Conservation (phyloP, 1,140 invertebrate species). For the Sarcophaga peregrina region DNA sequence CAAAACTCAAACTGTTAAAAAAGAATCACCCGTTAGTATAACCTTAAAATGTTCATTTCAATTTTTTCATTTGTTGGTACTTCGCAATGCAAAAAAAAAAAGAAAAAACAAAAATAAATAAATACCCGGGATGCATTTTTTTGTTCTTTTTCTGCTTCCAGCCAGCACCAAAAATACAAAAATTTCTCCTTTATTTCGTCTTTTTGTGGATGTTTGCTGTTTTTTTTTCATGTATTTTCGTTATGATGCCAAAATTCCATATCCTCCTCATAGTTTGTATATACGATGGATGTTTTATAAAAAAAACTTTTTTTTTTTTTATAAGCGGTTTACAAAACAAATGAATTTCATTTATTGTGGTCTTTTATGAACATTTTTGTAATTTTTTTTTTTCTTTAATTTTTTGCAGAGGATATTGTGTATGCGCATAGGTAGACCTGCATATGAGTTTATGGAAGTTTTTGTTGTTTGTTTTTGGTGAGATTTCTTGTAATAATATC, state of each 20-base stretch:
- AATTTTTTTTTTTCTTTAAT: background rate
- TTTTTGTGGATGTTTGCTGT: no score
- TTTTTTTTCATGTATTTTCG: background rate
- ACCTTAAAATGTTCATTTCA: no score
- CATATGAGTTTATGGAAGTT: background rate
- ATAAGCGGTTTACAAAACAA: conserved; percentile 33
- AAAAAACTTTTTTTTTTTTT: background rate
- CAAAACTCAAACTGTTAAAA: no score
- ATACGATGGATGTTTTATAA: background rate
- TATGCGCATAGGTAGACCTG: background rate
- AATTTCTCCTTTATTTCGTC: background rate
- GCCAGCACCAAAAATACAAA: background rate
- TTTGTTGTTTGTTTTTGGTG: background rate
- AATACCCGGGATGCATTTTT: background rate
- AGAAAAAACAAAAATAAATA: background rate
- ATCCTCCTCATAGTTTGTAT: background rate
- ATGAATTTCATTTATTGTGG: conserved; percentile 36
- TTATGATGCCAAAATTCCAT: background rate
- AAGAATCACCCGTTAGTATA: no score
- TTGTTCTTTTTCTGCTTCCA: background rate
- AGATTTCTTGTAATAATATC: background rate
- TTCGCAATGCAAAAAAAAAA: no score
- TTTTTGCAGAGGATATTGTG: background rate
- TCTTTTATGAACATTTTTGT: conserved; percentile 23
- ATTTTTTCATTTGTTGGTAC: no score